Conservation (phyloP, 2,797 vertebrate genomes). For the Mus caroli region DNA sequence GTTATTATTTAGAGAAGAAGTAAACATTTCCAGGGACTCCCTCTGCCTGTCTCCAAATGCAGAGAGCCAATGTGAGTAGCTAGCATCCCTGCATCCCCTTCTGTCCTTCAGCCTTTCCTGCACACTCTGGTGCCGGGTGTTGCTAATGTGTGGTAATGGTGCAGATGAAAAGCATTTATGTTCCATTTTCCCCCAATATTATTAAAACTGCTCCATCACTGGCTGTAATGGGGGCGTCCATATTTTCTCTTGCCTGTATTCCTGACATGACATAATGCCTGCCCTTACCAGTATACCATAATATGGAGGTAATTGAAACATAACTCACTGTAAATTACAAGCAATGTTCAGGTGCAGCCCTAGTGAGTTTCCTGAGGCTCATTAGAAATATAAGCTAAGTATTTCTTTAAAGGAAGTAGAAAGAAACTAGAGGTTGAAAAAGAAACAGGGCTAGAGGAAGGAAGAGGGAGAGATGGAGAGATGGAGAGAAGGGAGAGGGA, state of each 20-base stretch:
- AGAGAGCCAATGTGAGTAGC: constrained; percentile 12
- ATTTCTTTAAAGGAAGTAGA: constrained; percentile 87
- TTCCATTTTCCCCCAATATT: constrained; percentile 89
- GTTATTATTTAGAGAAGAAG: constrained; percentile 71
- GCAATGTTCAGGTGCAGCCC: constrained; percentile 88
- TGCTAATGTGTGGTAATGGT: constrained; percentile 89
- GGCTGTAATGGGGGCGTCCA: constrained; percentile 88
- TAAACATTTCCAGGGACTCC: constrained; percentile 40
- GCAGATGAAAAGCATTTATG: constrained; percentile 87
- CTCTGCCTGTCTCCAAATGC: constrained; percentile 48
- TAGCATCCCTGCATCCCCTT: constrained; percentile 63
- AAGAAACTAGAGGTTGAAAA: constrained; percentile 84
- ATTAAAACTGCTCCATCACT: constrained; percentile 92
- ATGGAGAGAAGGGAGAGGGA: constrained; percentile 49
- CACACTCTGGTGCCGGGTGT: constrained; percentile 57
- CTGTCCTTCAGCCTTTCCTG: constrained; percentile 39
- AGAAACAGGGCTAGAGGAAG: constrained; percentile 74
- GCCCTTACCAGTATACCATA: constrained; percentile 90
- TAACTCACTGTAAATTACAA: constrained; percentile 92
- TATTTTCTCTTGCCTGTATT: constrained; percentile 88
- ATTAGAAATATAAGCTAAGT: constrained; percentile 90
- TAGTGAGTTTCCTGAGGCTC: constrained; percentile 87
- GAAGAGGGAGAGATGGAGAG: constrained; percentile 13
- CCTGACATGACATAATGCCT: constrained; percentile 91
- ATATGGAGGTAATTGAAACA: constrained; percentile 92